Base-by-base conservation (phyloP, 2,888 invertebrate genomes). In the Crocallis elinguaria region DNA sequence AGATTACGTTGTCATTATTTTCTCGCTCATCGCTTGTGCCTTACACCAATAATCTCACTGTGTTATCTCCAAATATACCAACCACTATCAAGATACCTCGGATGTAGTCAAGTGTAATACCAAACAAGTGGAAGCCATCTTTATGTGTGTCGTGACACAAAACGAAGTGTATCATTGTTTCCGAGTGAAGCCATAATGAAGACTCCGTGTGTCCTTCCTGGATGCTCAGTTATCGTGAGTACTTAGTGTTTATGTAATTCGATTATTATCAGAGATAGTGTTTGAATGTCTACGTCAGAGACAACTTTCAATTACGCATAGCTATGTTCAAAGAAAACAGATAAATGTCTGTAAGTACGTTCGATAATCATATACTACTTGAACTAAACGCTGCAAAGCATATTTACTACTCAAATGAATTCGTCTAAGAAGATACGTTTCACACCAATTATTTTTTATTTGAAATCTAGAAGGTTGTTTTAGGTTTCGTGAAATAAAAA, bases 211-310 rank as follows among this genome's bases (percentile, higher is more conserved):
- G 57, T 86, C n/a, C 38, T 88, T 8, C 86, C 87, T 12, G 82
- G 88, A 64, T 88, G 88, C 59, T 75, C 72, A 5, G 57, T 57
- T 27, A 67, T 86, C 50, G 88, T 88, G 58, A 88, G 88, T 83
- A 66, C 21, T 3, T n/a, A n/a, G 8, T 25, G 3, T 9, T 25
- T 25, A 23, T n/a, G n/a, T n/a, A n/a, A n/a, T n/a, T n/a, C n/a
- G n/a, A n/a, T n/a, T n/a, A n/a, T n/a, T n/a, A 23, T 6, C 8
- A 23, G 23, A 3, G 23, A 23, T 23, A 23, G 6, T 1, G 3
- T 23, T 23, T 23, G n/a, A n/a, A n/a, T n/a, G n/a, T n/a, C n/a
- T n/a, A n/a, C n/a, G n/a, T n/a, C n/a, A n/a, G n/a, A n/a, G n/a
- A n/a, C n/a, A n/a, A n/a, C n/a, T n/a, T n/a, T n/a, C n/a, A n/a